Percentiles rank a stretch among this genome's conserved stretches.
Conservation (phyloP, 2,888 invertebrate genomes). For the Tachina fera region DNA sequence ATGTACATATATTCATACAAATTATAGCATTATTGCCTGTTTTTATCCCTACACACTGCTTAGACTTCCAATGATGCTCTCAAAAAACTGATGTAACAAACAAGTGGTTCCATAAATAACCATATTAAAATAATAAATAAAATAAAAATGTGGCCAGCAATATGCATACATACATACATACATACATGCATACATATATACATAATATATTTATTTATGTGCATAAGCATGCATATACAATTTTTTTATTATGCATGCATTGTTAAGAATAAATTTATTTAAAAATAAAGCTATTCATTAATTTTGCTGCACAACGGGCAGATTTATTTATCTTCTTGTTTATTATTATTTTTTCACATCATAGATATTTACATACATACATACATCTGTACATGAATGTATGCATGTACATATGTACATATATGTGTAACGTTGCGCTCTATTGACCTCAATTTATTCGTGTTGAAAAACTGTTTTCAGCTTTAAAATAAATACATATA, state of each 20-base stretch:
- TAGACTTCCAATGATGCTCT: slow-evolving; percentile 17
- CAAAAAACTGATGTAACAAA: slow-evolving; percentile 48
- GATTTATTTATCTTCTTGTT: slow-evolving; percentile 33
- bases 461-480: slow-evolving; percentile 59
- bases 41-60: not conserved
- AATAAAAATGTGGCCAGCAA: slow-evolving; percentile 32
- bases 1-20: not conserved
- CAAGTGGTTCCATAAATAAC: slow-evolving; percentile 72
- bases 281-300: slow-evolving; percentile 20
- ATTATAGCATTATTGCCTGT: slow-evolving; percentile 24
- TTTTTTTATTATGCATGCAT: not conserved
- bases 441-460: slow-evolving; percentile 69
- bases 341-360: slow-evolving; percentile 22
- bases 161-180: not conserved
- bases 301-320: slow-evolving; percentile 20
- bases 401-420: not conserved
- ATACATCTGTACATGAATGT: not conserved
- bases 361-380: not conserved
- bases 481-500: slow-evolving; percentile 22
- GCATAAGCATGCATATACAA: too few species aligned
- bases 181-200: not conserved
- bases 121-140: slow-evolving; percentile 40
- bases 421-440: slow-evolving; percentile 53
- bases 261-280: slow-evolving; percentile 40
- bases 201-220: too few species aligned